These are phyloP conservation scores for Crocodylus rhombifer DNA, from an alignment of 2,797 vertebrate genomes.

Conservation along the genomic window DNA sequence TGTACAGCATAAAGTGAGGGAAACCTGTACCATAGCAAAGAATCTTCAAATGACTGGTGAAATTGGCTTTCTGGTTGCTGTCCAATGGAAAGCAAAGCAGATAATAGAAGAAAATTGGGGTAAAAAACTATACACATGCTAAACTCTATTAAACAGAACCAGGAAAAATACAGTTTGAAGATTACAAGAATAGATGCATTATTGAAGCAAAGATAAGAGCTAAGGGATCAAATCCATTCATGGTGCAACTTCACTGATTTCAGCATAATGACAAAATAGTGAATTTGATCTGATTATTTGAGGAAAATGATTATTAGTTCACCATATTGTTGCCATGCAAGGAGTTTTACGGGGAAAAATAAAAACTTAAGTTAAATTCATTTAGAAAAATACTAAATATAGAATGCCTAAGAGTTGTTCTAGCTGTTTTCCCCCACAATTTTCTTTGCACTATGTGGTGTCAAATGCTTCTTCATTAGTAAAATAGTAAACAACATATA, in stretches of 20 bases:
- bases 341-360: neutral
- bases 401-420: neutral
- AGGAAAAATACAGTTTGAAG: neutral
- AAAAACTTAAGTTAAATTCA: neutral
- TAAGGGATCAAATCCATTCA: neutral
- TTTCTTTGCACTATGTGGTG: neutral
- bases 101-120: neutral
- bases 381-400: neutral
- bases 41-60: neutral
- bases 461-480: neutral
- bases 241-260: neutral
- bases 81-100: fast-evolving
- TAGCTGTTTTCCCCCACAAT: neutral
- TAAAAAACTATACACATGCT: neutral
- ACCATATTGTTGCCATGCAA: neutral
- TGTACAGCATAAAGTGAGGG: neutral
- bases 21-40: neutral
- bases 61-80: neutral
- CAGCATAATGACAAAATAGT: neutral
- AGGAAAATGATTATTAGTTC: neutral
- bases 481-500: neutral
- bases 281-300: neutral
- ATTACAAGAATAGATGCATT: neutral
- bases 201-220: neutral
- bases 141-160: neutral